Evolutionary conservation across 2,113 vertebrate genomes (phyloP), one percentile per base, ranked within the genome.

Genomic region (Tympanuchus pallidicinctus): DNA sequence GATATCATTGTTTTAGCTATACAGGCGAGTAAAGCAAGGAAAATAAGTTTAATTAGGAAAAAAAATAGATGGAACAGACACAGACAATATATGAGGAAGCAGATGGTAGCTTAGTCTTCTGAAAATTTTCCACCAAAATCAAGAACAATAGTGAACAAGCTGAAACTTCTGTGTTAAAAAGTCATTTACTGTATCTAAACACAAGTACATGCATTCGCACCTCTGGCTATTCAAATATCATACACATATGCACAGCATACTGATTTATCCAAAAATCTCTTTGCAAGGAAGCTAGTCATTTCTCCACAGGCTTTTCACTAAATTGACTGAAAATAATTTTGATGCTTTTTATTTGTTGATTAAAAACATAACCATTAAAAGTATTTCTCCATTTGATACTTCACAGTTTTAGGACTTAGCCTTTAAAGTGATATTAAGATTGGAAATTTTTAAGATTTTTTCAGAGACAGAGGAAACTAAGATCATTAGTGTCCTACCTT

Each of bases 221-320:
- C 30, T 66, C 3, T 63, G 24, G 6, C 7, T 56, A 24, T 4
- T 5, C 3, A 19, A 5, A 21, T 1, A 10, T 27, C 30, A 45
- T 15, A 20, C 7, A 27, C 1, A 2, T 6, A 38, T 0, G 0
- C 24, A 32, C 40, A 69, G 11, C 8, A 71, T 8, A 28, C 0
- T 13, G 22, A 47, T 42, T 16, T 42, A 5, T 64, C 81, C 57
- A 6, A 50, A 63, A 22, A 18, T 34, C 1, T 47, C 81, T 90
- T 88, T 88, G 10, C 7, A 73, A 66, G 25, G 5, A 80, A 82
- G 4, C 3, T 28, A 80, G 78, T 3, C 8, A 48, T 2, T 1
- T 64, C 18, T 63, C 30, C 50, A 13, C 7, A 47, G 57, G 2
- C 1, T 67, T 86, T 83, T 74, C 5, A 32, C 4, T 34, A 40